A percentile compares a stretch with the other conserved stretches of the same genome.
Evolutionary conservation across 2,797 vertebrate species (phyloP).

Genomic region (Anas flavirostris): DNA sequence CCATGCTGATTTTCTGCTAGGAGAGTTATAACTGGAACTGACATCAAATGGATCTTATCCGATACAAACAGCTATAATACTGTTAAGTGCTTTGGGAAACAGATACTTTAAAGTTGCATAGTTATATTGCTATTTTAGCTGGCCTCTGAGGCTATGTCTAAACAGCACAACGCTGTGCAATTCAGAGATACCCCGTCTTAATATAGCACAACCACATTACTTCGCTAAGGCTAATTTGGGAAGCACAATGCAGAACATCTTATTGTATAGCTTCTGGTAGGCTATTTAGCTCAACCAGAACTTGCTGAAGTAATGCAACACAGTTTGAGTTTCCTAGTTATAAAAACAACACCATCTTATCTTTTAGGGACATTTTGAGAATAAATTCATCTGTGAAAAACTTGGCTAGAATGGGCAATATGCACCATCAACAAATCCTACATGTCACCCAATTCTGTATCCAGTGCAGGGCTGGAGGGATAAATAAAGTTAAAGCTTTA

Average conservation of each 20-base stretch:
- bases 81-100: neutral
- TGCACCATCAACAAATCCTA: neutral
- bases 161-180: slow-evolving; percentile 46
- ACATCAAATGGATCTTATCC: neutral
- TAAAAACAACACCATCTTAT: neutral
- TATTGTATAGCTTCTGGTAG: slow-evolving; percentile 3
- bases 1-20: neutral
- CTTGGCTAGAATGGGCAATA: neutral
- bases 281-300: neutral
- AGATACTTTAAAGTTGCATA: neutral
- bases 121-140: slow-evolving; percentile 14
- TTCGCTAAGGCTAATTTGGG: slow-evolving; percentile 23
- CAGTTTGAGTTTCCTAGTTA: neutral
- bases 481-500: neutral
- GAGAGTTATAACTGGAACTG: neutral
- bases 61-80: neutral
- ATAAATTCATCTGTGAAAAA: neutral
- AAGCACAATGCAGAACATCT: slow-evolving; percentile 21
- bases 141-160: slow-evolving; percentile 14
- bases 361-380: neutral
- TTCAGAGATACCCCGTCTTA: slow-evolving; percentile 36
- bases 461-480: neutral
- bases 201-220: slow-evolving; percentile 44
- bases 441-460: neutral
- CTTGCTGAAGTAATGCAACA: neutral